phyloP scores from a whole-genome alignment of 2,888 invertebrate species.

The Pachliopta kotzebuea region DNA sequence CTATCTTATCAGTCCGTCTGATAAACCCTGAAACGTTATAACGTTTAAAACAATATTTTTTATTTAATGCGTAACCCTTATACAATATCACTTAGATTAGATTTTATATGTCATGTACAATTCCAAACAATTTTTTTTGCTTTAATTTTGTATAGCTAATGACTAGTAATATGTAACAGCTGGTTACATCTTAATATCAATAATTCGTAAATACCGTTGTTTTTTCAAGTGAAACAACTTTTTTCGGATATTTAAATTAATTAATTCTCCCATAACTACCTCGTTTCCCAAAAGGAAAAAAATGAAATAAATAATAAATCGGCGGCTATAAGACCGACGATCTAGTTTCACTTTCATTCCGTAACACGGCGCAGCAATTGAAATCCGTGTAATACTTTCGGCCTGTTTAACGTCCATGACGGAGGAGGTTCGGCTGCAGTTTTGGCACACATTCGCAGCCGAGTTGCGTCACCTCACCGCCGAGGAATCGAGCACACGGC shows the following conservation, averaged over 20 bases:
- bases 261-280: no score
- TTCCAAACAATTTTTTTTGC: no score
- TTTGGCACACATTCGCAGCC: constrained; percentile 74
- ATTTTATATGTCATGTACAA: background rate
- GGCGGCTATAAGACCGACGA: constrained; percentile 5
- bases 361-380: constrained; percentile 30
- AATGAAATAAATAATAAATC: constrained; percentile 3
- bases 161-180: no score
- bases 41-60: constrained; percentile 49
- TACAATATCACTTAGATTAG: background rate
- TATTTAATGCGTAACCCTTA: constrained; percentile 38
- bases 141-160: background rate
- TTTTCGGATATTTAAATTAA: background rate
- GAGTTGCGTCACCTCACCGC: constrained; percentile 60
- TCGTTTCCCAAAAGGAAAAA: background rate
- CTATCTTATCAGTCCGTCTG: constrained; percentile 67
- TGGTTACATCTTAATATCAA: no score
- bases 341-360: constrained; percentile 33
- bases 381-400: constrained; percentile 37
- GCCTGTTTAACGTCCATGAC: constrained; percentile 38
- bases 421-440: constrained; percentile 71
- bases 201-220: background rate
- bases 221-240: background rate
- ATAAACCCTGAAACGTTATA: constrained; percentile 62
- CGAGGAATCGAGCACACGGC: constrained; percentile 65